Evolutionary conservation across 2,797 vertebrate genomes (phyloP).

Genomic region (Sylvia borin): DNA sequence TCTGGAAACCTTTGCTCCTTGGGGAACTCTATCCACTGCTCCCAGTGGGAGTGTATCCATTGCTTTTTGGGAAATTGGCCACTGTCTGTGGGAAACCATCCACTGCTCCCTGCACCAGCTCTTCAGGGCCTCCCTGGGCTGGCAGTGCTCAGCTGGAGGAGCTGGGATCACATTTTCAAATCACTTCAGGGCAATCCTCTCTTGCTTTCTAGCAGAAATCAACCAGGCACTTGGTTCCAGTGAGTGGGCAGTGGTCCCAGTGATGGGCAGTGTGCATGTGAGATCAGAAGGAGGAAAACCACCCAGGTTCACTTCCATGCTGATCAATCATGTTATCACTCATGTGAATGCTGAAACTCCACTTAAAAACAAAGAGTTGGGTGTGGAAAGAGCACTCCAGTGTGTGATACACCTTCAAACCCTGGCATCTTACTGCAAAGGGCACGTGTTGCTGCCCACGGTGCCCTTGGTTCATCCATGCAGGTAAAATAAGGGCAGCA

Average conservation of each 20-base stretch:
- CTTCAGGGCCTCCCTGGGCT: not conserved
- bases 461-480: not conserved
- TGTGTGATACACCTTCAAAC: not conserved
- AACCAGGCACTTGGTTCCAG: accelerated
- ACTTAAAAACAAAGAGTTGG: not conserved
- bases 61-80: not conserved
- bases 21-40: not conserved
- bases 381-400: not conserved
- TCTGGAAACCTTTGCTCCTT: not conserved
- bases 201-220: not conserved
- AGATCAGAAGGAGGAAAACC: not conserved
- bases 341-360: not conserved
- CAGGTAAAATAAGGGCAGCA: slow-evolving; percentile 4
- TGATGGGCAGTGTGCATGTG: accelerated
- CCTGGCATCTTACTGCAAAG: not conserved
- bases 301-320: not conserved
- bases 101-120: not conserved
- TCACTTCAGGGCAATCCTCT: accelerated
- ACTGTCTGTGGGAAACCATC: not conserved
- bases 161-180: accelerated
- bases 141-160: not conserved
- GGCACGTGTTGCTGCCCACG: not conserved
- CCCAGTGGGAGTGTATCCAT: accelerated
- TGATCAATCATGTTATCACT: not conserved
- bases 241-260: accelerated